Percentiles rank a stretch among this genome's conserved stretches.
Conservation (phyloP, 2,888 invertebrate species). For the Sympetrum striolatum region DNA sequence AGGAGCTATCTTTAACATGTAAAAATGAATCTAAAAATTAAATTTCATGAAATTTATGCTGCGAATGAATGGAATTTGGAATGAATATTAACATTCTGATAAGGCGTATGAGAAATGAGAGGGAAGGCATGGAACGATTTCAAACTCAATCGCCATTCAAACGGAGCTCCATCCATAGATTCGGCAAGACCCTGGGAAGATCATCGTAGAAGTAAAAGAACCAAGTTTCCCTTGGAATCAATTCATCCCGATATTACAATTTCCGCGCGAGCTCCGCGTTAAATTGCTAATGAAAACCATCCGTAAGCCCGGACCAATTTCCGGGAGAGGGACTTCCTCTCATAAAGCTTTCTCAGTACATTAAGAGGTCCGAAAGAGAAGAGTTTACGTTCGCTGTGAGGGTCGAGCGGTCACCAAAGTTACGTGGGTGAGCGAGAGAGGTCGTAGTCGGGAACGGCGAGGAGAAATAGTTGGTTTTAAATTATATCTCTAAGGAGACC, state of each 20-base stretch:
- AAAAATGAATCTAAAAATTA: too few relatives aligned
- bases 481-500: slow-evolving; percentile 42
- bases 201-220: too few relatives aligned
- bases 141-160: too few relatives aligned
- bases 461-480: not conserved
- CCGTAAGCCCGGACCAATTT: not conserved
- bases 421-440: not conserved
- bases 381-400: not conserved
- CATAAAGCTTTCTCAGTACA: not conserved
- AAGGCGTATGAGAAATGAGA: too few relatives aligned
- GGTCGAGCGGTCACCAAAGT: not conserved
- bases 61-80: too few relatives aligned
- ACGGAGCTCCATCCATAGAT: too few relatives aligned
- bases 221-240: too few relatives aligned
- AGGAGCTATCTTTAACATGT: too few relatives aligned
- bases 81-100: too few relatives aligned
- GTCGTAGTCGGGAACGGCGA: not conserved
- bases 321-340: not conserved
- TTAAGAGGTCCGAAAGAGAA: not conserved
- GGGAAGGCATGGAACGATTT: too few relatives aligned
- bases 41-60: too few relatives aligned
- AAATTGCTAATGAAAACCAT: not conserved
- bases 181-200: too few relatives aligned
- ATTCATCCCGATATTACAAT: not conserved
- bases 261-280: not conserved